Percentiles rank a stretch among this genome's conserved stretches.
Conservation (phyloP, 1,140 invertebrate genomes). For the Plectrocnemia conspersa region DNA sequence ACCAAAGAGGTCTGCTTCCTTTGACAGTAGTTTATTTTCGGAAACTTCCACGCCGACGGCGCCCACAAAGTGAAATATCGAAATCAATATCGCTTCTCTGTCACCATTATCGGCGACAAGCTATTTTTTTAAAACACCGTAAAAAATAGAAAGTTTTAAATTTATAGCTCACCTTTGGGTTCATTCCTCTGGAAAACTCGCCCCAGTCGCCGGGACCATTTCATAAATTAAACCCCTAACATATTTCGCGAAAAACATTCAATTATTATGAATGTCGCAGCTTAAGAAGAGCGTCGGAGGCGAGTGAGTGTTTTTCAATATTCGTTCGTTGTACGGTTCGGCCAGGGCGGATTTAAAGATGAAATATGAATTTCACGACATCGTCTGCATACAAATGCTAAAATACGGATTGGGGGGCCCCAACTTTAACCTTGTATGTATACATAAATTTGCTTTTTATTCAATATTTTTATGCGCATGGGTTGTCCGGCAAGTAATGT, state of each 20-base stretch:
- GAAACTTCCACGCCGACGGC: too few relatives aligned
- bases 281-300: slow-evolving; percentile 6
- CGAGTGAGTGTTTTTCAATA: slow-evolving; percentile 35
- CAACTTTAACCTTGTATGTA: too few relatives aligned
- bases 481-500: too few relatives aligned
- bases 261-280: slow-evolving; percentile 36
- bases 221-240: slow-evolving; percentile 28
- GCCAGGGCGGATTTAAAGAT: slow-evolving; percentile 20
- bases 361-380: slow-evolving; percentile 31
- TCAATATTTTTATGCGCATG: too few relatives aligned
- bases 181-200: slow-evolving; percentile 28
- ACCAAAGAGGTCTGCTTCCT: too few relatives aligned
- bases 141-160: slow-evolving; percentile 27
- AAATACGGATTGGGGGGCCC: too few relatives aligned
- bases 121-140: too few relatives aligned
- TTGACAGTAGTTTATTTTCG: too few relatives aligned
- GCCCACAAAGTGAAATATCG: too few relatives aligned
- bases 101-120: slow-evolving; percentile 16
- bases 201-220: slow-evolving; percentile 30
- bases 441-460: too few relatives aligned
- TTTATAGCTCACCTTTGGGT: slow-evolving; percentile 28
- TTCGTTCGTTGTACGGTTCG: slow-evolving; percentile 26
- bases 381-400: slow-evolving; percentile 32
- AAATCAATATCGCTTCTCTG: too few relatives aligned
- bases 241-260: slow-evolving; percentile 33